Conservation (phyloP, 2,797 vertebrate species). For the Odontamblyopus rebecca region DNA sequence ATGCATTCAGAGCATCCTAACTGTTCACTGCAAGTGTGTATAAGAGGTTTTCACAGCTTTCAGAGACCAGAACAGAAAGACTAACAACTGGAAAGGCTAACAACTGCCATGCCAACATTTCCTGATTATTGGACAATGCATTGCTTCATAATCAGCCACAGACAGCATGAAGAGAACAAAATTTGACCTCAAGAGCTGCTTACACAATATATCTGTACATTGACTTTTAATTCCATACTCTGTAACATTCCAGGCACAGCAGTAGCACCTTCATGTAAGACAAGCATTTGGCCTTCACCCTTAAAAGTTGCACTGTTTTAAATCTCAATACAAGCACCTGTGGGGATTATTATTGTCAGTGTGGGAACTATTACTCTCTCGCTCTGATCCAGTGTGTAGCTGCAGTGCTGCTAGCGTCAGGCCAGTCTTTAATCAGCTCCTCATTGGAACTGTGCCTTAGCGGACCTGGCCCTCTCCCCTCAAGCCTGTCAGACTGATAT, state of each 20-base stretch:
- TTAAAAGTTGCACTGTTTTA: slow-evolving; percentile 6
- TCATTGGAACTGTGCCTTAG: slow-evolving; percentile 63
- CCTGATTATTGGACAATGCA: too few relatives aligned
- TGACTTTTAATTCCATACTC: background rate
- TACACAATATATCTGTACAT: background rate
- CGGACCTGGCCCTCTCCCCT: slow-evolving; percentile 55
- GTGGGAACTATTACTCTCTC: slow-evolving; percentile 44
- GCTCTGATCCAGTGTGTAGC: slow-evolving; percentile 55
- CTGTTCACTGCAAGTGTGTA: too few relatives aligned
- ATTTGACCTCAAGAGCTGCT: too few relatives aligned
- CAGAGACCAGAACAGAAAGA: too few relatives aligned
- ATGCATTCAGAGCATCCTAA: too few relatives aligned
- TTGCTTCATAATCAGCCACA: too few relatives aligned
- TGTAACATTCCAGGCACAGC: background rate
- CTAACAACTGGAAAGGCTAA: too few relatives aligned
- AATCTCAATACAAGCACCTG: slow-evolving; percentile 42
- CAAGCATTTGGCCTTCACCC: background rate
- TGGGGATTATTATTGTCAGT: slow-evolving; percentile 53
- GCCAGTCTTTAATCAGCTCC: slow-evolving; percentile 68
- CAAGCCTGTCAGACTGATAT: slow-evolving; percentile 59
- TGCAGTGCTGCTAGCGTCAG: slow-evolving; percentile 50
- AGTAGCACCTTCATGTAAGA: background rate
- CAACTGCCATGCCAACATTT: too few relatives aligned
- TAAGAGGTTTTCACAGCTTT: too few relatives aligned
- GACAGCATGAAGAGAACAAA: too few relatives aligned